Conservation (phyloP, 2,888 invertebrate genomes). For the Monochamus alternatus region DNA sequence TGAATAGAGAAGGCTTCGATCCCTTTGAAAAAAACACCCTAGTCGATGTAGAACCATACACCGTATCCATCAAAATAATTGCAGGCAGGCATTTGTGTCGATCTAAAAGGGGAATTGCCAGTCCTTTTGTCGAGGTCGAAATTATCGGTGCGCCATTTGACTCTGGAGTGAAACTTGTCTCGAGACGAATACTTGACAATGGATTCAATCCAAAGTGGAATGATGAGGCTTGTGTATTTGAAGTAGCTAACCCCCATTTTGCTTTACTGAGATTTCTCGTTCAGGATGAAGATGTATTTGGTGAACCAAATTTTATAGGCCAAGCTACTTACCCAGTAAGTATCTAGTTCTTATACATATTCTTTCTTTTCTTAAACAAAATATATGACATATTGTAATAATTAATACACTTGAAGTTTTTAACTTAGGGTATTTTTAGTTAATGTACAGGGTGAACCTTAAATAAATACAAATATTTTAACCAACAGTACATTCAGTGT, state of each 20-base stretch:
- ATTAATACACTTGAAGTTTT: too few relatives aligned
- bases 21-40: conserved; percentile 81
- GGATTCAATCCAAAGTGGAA: conserved; percentile 96
- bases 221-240: conserved; percentile 85
- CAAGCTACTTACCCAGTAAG: conserved; percentile 93
- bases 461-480: too few relatives aligned
- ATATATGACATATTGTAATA: too few relatives aligned
- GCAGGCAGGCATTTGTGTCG: conserved; percentile 89
- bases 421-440: too few relatives aligned
- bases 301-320: conserved; percentile 96
- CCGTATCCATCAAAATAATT: conserved; percentile 84
- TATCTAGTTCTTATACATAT: neutral
- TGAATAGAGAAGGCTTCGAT: conserved; percentile 86
- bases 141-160: conserved; percentile 92
- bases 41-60: conserved; percentile 75
- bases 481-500: too few relatives aligned
- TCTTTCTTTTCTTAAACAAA: neutral
- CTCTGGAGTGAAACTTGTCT: conserved; percentile 85
- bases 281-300: conserved; percentile 97
- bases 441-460: too few relatives aligned
- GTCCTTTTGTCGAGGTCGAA: conserved; percentile 95
- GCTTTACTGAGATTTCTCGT: conserved; percentile 91
- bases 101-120: conserved; percentile 87
- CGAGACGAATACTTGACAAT: conserved; percentile 85
- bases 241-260: conserved; percentile 85